phyloP scores from a whole-genome alignment of 2,888 invertebrate species.

The Scaptomyza flava region DNA sequence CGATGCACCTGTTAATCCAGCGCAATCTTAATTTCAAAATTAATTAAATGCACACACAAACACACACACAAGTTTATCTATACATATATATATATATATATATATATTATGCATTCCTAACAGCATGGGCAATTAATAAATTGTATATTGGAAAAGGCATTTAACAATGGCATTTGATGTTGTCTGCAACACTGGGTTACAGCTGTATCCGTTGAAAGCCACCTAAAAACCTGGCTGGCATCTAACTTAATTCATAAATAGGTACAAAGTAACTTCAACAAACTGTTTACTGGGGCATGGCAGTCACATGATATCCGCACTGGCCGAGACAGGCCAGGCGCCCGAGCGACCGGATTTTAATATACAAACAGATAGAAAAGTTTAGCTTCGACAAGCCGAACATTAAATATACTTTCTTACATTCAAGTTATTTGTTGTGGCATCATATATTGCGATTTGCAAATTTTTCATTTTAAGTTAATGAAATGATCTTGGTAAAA shows the following conservation, averaged over 20 bases:
- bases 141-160: conserved; percentile 32
- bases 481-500: too few species aligned
- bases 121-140: conserved; percentile 52
- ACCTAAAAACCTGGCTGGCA: conserved; percentile 9
- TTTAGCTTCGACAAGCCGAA: background rate
- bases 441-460: too few species aligned
- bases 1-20: background rate
- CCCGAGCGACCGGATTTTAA: conserved; percentile 58
- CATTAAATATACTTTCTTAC: conserved; percentile 3
- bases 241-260: conserved; percentile 7
- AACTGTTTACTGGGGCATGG: conserved; percentile 52
- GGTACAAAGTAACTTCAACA: conserved; percentile 33
- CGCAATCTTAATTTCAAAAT: background rate
- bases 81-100: conserved; percentile 14
- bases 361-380: conserved; percentile 34
- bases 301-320: conserved; percentile 64
- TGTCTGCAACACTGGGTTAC: conserved; percentile 6
- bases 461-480: too few species aligned
- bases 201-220: conserved; percentile 1
- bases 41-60: conserved; percentile 25
- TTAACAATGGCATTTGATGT: background rate
- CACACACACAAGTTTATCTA: conserved; percentile 6
- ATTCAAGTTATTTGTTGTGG: background rate
- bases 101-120: conserved; percentile 26
- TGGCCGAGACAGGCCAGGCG: conserved; percentile 17